Conservation (phyloP, 2,888 invertebrate species). For the Ochropleura leucogaster region DNA sequence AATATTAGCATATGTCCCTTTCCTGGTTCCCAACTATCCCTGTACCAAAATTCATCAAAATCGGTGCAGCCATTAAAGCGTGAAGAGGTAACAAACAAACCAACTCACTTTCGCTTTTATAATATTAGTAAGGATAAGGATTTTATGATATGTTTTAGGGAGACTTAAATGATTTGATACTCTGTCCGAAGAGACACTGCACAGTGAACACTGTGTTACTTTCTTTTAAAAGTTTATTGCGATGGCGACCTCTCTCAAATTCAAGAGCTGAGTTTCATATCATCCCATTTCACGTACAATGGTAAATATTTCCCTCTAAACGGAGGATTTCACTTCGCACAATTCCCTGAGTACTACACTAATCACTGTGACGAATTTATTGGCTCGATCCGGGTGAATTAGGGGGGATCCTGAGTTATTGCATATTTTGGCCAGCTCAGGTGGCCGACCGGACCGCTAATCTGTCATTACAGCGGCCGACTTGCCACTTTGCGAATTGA, state of each 20-base stretch:
- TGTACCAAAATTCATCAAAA: too few species aligned
- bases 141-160: too few species aligned
- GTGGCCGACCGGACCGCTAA: conserved; percentile 80
- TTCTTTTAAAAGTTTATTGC: background rate
- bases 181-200: background rate
- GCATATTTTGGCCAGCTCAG: conserved; percentile 83
- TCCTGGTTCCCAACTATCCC: too few species aligned
- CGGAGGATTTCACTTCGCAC: conserved; percentile 61
- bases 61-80: too few species aligned
- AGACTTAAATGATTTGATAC: background rate
- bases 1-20: too few species aligned
- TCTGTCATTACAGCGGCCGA: conserved; percentile 83
- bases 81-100: too few species aligned
- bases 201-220: background rate
- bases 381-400: conserved; percentile 84
- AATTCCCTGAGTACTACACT: conserved; percentile 65
- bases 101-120: too few species aligned
- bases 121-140: too few species aligned
- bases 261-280: background rate
- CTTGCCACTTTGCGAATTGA: conserved; percentile 83
- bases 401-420: conserved; percentile 81
- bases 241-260: background rate
- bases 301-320: conserved; percentile 12
- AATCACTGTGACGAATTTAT: conserved; percentile 89
- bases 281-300: background rate